Base-by-base conservation (phyloP, 64 coral and sea anemone genomes). In the Montipora capricornis region DNA sequence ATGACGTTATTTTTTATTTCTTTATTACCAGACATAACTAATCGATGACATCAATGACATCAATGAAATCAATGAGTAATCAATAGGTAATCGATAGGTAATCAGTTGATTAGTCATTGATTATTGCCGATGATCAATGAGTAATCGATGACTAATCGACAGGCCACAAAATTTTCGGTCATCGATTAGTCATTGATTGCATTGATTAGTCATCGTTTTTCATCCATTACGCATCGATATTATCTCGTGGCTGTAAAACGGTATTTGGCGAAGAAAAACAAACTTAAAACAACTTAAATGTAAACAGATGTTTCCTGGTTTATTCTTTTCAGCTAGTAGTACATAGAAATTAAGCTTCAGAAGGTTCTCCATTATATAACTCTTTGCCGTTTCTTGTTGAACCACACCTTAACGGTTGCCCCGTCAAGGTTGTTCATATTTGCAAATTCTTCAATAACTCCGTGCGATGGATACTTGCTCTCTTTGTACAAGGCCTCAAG, bases 101-200 rank as follows among this genome's bases (percentile, higher is more conserved):
- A 37, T 37, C 37, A 37, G 37, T 37, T 37, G 37, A 37, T 78
- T 48, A 49, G 75, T 77, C 29, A 77, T 78, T 75, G 76, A 78
- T 78, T 78, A 78, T 78, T 78, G 76, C 44, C 46, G 76, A 78
- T 78, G 76, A 78, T 78, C 76, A 78, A 49, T 78, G 76, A 78
- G 76, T 78, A 78, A 78, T 78, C 46, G 13, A 49, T 78, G 76
- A 78, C 76, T 78, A 78, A 78, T 78, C 45, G 76, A 78, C 19
- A 49, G 76, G 76, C 76, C 76, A 75, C 73, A 75, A 75, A 75
- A 20, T 20, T 44, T 2, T 37, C 37, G 37, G 37, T 37, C 37
- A 37, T 37, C 37, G 37, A 37, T 37, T 37, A 37, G 37, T 75
- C 44, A 8, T 75, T 37, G 73, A 75, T 75, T 75, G 73, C 73